A percentile compares a stretch with the other conserved stretches of the same genome.
Evolutionary conservation across 1,140 invertebrate genomes (phyloP).

Genomic region (Aphidius gifuensis): DNA sequence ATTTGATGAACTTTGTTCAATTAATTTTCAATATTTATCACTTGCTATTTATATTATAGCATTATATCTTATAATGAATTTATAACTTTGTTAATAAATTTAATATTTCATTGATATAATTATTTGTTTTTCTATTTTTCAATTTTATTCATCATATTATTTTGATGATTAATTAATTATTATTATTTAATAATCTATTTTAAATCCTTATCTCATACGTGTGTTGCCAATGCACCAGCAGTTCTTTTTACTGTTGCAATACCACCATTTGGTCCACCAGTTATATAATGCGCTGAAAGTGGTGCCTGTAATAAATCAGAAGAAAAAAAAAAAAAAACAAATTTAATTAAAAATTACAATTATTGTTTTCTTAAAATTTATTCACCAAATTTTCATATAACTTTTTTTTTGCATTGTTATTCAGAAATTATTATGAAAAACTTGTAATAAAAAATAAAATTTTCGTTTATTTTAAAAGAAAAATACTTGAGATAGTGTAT

Average conservation of each 20-base stretch:
- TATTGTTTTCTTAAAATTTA: too few relatives aligned
- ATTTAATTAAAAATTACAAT: too few relatives aligned
- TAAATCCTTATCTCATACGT: slow-evolving; percentile 57
- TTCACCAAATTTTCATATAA: too few relatives aligned
- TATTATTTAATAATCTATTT: slow-evolving; percentile 44
- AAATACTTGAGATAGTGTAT: too few relatives aligned
- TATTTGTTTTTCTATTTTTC: slow-evolving; percentile 25
- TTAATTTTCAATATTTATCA: slow-evolving; percentile 40
- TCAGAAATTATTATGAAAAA: too few relatives aligned
- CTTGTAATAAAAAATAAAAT: too few relatives aligned
- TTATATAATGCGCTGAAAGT: slow-evolving; percentile 53
- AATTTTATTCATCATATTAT: slow-evolving; percentile 1
- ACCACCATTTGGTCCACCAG: slow-evolving; percentile 55
- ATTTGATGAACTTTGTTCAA: slow-evolving; percentile 29
- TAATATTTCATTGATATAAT: slow-evolving; percentile 9
- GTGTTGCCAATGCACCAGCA: slow-evolving; percentile 59
- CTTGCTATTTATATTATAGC: slow-evolving; percentile 35
- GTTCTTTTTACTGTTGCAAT: slow-evolving; percentile 54
- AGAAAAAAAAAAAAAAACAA: too few relatives aligned
- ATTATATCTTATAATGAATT: slow-evolving; percentile 29
- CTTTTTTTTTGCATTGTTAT: too few relatives aligned
- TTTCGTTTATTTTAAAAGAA: too few relatives aligned
- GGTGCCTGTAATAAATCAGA: slow-evolving; percentile 38
- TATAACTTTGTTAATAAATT: slow-evolving; percentile 40
- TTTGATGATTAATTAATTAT: background rate